Base-by-base conservation (phyloP, 2,113 vertebrate genomes). In the Paramisgurnus dabryanus region DNA sequence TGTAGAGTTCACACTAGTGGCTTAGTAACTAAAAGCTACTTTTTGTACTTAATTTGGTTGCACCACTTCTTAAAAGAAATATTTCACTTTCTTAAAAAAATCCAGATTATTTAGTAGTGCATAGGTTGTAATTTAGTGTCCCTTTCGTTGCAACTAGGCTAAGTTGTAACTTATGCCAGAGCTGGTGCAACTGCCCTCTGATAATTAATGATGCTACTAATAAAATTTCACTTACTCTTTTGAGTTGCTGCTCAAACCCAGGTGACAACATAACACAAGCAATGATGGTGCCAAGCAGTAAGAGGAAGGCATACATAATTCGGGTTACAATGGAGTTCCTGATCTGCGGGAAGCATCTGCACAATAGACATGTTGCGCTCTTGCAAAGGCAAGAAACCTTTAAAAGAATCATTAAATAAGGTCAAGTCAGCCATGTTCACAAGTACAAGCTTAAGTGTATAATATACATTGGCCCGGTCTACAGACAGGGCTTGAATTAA, bases 331-430 rank as follows among this genome's bases (percentile, higher is more conserved):
- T 95, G 57, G 97, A 98, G 79, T 96, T 98, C 87, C 92, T 94
- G 89, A 85, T 92, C 87, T 82, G 92, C 0, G 94, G 94, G 65
- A 96, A 98, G 86, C 95, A 98, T 22, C 89, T 84, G 82, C 96
- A 98, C 66, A 95, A 82, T 18, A 98, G 78, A 77, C 96, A 99
- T 0, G 95, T 92, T 0, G 95, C 95, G 1, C 95, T 85, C 10
- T 95, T 89, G 80, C 96, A 98, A 18, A 99, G 90, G 66, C 95
- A 97, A 0, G 95, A 95, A 47, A 95, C 90, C 97, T 99, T 81
- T 34, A 50, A 57, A 12, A 76, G 27, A 64, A 43, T 39, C 53
- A 57, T 76, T 45, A 39, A 58, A 43, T 69, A 64, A n/a, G 17
- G 49, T 12, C 49, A 53, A 45, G 8, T 45, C 43, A 45, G 43